phyloP scores from a whole-genome alignment of 2,888 invertebrate genomes.

The Buathra laborator region DNA sequence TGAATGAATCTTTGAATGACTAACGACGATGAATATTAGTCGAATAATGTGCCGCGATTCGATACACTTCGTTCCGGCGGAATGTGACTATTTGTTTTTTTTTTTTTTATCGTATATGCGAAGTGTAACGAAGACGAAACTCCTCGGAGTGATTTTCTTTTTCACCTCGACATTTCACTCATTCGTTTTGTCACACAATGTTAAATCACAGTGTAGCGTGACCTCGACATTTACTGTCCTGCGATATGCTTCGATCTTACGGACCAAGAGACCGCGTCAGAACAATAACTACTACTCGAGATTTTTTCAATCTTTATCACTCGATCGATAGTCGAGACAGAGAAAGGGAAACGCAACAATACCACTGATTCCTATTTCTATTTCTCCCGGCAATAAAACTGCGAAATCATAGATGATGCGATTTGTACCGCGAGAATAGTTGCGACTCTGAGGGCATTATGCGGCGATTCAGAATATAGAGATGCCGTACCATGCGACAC shows the following conservation, averaged over 20 bases:
- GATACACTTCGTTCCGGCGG: neutral
- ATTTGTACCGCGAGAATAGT: no score
- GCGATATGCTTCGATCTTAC: neutral
- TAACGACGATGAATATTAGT: neutral
- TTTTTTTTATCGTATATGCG: no score
- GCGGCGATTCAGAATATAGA: no score
- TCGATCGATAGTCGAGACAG: neutral
- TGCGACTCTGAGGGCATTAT: no score
- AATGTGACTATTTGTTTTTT: neutral
- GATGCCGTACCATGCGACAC: no score
- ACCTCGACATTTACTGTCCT: slow-evolving; percentile 29
- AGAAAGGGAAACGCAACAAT: no score
- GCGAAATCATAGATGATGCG: no score
- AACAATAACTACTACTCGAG: slow-evolving; percentile 9
- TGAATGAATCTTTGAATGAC: neutral
- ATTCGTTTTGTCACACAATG: slow-evolving; percentile 4
- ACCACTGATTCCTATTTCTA: no score
- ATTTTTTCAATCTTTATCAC: slow-evolving; percentile 17
- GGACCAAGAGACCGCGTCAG: slow-evolving; percentile 35
- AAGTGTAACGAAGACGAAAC: no score
- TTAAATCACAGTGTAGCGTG: slow-evolving; percentile 43
- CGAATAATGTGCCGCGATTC: no score
- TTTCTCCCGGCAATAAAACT: no score
- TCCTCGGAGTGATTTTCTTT: neutral
- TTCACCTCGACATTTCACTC: neutral